Evolutionary conservation across 2,113 vertebrate species (phyloP).

Genomic region (Uria aalge): DNA sequence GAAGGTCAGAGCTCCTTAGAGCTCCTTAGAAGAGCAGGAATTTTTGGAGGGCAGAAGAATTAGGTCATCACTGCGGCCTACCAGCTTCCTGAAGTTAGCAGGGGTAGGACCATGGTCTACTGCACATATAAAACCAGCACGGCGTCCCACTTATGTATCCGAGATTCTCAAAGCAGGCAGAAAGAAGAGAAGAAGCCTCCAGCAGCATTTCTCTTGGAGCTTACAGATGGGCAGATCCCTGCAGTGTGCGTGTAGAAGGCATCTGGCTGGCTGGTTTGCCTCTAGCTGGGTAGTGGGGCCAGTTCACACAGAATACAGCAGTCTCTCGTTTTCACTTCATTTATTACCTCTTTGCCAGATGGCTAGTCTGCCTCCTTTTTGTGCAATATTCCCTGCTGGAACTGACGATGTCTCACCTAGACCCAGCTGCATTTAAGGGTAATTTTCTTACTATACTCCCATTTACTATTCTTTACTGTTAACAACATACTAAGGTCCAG

Average conservation of each 20-base stretch:
- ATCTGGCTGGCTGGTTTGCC: background rate
- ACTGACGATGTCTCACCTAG: background rate
- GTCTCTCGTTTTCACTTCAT: background rate
- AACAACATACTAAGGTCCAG: too few species aligned
- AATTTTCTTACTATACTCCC: background rate
- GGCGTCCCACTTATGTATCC: background rate
- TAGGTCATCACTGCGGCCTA: background rate
- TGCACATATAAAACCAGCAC: background rate
- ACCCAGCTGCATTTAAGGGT: background rate
- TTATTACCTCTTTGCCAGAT: background rate
- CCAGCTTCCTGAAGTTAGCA: background rate
- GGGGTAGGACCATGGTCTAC: background rate
- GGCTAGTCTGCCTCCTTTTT: background rate
- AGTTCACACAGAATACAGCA: background rate
- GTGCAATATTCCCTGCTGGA: background rate
- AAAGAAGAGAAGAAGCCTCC: background rate
- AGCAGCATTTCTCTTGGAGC: background rate
- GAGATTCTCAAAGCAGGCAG: background rate
- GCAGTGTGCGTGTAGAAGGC: rapidly evolving
- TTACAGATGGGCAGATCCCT: background rate
- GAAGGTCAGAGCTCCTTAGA: background rate
- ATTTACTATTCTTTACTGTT: background rate
- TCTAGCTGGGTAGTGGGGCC: too few species aligned
- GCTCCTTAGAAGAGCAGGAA: background rate
- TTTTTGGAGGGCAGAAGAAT: background rate